Conservation (phyloP, 2,113 vertebrate genomes). For the Danionella cerebrum region DNA sequence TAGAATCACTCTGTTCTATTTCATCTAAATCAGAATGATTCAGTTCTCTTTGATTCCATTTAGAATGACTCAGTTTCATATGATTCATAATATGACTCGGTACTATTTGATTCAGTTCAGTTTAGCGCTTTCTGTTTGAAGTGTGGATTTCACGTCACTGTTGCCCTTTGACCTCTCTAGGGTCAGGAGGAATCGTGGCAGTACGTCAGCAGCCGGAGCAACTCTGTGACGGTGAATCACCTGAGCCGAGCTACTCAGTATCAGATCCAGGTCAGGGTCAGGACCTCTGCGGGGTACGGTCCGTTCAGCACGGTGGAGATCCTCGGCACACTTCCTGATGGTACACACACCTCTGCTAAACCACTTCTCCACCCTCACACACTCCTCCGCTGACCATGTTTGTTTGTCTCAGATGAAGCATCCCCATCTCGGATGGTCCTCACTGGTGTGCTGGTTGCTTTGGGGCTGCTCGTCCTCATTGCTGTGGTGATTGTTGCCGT, state of each 20-base stretch:
- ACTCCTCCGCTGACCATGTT: background rate
- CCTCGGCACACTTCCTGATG: conserved; percentile 65
- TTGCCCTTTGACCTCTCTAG: conserved; percentile 23
- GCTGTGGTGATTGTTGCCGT: conserved; percentile 22
- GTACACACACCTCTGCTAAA: conserved; percentile 42
- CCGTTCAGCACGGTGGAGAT: conserved; percentile 55
- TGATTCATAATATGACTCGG: too few species aligned
- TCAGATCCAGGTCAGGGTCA: conserved; percentile 71
- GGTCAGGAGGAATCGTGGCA: conserved; percentile 57
- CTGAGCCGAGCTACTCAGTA: conserved; percentile 62
- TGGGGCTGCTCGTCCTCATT: conserved; percentile 33
- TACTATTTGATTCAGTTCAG: too few species aligned
- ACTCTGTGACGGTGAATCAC: conserved; percentile 55
- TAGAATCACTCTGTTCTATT: too few species aligned
- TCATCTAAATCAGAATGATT: too few species aligned
- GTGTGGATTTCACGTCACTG: background rate
- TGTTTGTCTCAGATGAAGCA: background rate
- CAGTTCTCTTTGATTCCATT: too few species aligned
- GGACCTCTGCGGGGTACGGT: conserved; percentile 71
- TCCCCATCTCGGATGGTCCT: conserved; percentile 21
- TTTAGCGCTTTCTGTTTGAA: background rate
- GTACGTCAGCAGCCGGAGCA: conserved; percentile 59
- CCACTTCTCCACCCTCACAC: background rate
- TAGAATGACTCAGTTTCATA: too few species aligned
- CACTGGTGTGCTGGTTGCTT: conserved; percentile 22